Evolutionary conservation across 2,888 invertebrate genomes (phyloP), one percentile per base, ranked within the genome.

Genomic region (Anaspis maculata): DNA sequence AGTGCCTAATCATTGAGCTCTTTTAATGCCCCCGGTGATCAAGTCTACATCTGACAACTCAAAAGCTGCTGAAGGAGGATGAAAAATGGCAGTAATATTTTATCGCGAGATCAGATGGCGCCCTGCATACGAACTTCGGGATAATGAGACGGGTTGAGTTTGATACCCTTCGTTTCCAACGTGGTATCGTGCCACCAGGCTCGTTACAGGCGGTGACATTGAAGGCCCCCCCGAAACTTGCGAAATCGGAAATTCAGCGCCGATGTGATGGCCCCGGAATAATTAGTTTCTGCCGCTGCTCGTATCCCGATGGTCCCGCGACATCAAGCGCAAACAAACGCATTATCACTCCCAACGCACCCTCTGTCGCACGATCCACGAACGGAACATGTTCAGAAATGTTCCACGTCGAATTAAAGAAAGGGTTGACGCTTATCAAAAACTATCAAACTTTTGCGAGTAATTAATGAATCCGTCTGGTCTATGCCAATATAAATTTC

Each of bases 1-100:
- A 54, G 45, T 52, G 56, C 54, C 55, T 50, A 52, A 54, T 58
- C 58, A 57, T 56, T 52, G 56, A 47, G 51, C 54, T 51, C 52
- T 57, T 56, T 56, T 57, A 54, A 57, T 57, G 52, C 54, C 57
- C 57, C 49, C 59, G 54, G 58, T 63, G 61, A 64, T 64, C 62
- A 59, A 62, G 56, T 59, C 58, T 56, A n/a, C n/a, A 59, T 58
- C 62, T 63, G 64, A 64, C 64, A 63, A 61, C 58, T 57, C 52
- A 58, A 60, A 62, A 59, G 59, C 62, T 59, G 61, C 58, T 61
- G 61, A 62, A 61, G 59, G 55, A 56, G 58, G 54, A 64, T 63
- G 65, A 64, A 66, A 66, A 65, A 66, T 66, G 64, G 59, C 58
- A 57, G 60, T 62, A 64, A 66, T 66, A 66, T 66, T 66, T 66